Base-by-base conservation (phyloP, 2,797 vertebrate genomes). In the Acipenser transmontanus region DNA sequence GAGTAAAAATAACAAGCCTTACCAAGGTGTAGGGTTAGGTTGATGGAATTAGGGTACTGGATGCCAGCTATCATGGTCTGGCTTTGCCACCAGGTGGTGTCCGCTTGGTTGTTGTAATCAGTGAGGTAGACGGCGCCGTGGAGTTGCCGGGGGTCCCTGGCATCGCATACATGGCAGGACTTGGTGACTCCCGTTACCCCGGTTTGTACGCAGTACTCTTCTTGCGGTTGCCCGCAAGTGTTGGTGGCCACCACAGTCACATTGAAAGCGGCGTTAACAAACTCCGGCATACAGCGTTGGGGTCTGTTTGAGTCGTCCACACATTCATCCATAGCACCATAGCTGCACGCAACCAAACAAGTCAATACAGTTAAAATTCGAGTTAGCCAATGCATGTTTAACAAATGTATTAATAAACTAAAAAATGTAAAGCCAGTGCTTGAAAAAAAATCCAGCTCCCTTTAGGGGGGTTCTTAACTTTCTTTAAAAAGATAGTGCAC, bases 181-280 rank as follows among this genome's bases (percentile, higher is more conserved):
- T 99, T 97, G 76, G 96, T 98, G 85, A 98, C 96, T 62, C 95
- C 96, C 54, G 96, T 99, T 75, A 97, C 96, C 50, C 96, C 96
- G 77, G 96, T 99, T 89, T 99, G 96, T 52, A 98, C 96, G 78
- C 96, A 99, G 89, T 98, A 98, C 80, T 99, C 96, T 91, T 99
- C 95, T 4, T 95, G 93, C 59, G 96, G 96, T 7, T 84, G 66
- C 50, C 96, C 96, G 84, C 96, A 98, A 75, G 95, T 98, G 91
- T 98, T 93, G 74, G 94, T 96, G 64, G 96, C 86, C 87, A 88
- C 92, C 81, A 99, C 95, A n/a, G 93, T 94, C 49, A 92, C 90
- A 81, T 98, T 98, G 74, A 99, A 99, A 1, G 96, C 96, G 54
- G 95, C 96, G 87, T 99, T 98, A 1, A 97, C 94, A 81, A 99